phyloP scores from a whole-genome alignment of 2,113 vertebrate species.

The Prietella phreatophila region DNA sequence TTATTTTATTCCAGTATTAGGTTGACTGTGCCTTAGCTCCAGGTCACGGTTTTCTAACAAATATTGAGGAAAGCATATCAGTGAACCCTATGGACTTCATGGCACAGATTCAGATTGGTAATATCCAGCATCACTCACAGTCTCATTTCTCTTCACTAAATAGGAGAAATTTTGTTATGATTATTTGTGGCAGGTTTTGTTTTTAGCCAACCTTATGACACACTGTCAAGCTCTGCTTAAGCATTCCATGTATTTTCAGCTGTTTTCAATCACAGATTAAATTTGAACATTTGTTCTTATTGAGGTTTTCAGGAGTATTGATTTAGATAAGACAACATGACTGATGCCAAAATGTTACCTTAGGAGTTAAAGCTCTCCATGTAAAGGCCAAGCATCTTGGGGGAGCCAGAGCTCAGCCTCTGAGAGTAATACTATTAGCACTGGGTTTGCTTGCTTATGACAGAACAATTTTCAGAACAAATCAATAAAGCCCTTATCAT shows the following conservation, averaged over 20 bases:
- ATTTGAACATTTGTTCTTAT: constrained; percentile 41
- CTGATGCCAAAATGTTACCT: constrained; percentile 39
- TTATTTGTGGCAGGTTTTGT: constrained; percentile 52
- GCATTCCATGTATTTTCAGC: constrained; percentile 43
- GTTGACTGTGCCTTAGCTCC: constrained; percentile 8
- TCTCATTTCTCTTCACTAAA: constrained; percentile 36
- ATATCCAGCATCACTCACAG: constrained; percentile 49
- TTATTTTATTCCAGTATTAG: not conserved
- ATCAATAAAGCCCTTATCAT: constrained; percentile 51
- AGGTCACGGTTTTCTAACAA: constrained; percentile 35
- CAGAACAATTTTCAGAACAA: constrained; percentile 54
- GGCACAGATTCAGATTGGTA: constrained; percentile 21
- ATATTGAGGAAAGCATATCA: constrained; percentile 25
- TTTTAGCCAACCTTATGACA: constrained; percentile 47
- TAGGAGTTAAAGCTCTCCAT: constrained; percentile 25
- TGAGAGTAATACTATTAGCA: constrained; percentile 39
- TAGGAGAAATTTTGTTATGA: constrained; percentile 35
- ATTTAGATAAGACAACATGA: constrained; percentile 26
- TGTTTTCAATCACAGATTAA: constrained; percentile 34
- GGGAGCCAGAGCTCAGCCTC: constrained; percentile 17
- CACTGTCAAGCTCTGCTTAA: constrained; percentile 54
- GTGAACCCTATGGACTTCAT: constrained; percentile 33
- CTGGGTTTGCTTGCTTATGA: constrained; percentile 53
- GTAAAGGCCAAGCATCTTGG: constrained; percentile 31
- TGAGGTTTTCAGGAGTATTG: constrained; percentile 25